Evolutionary conservation across 2,797 vertebrate species (phyloP), one percentile per base, ranked within the genome.

Genomic region (Pipistrellus pipistrellus): DNA sequence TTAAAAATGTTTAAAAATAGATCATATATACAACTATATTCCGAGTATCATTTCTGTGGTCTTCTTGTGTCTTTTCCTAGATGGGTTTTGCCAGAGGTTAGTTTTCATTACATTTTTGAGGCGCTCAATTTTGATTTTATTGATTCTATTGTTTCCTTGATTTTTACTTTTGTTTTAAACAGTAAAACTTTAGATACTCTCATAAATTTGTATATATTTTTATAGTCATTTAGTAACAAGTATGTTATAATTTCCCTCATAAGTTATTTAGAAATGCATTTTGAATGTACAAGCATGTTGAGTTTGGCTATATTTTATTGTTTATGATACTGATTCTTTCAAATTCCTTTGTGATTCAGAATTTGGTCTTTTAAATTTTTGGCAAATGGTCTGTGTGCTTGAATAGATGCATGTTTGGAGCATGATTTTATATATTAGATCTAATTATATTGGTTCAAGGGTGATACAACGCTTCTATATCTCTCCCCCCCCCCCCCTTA

Each of bases 301-400:
- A 46, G 8, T 93, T 48, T 71, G 53, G 44, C 15, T 84, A 6
- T 35, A 30, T 59, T 32, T 62, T 89, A 68, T 73, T 64, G n/a
- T 25, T 94, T 44, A 59, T 15, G 55, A 62, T 71, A 44, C 23
- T 44, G 21, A 72, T 59, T 80, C 32, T 93, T 93, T 88, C 57
- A 81, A 48, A 85, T 93, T 84, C 21, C 30, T 73, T 41, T 57
- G 27, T 91, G 38, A 77, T n/a, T 89, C 14, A 62, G 30, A 75
- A 77, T 91, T 82, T 44, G 8, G 1, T 91, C 18, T 23, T 77
- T 59, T 69, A 20, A 85, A 59, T 30, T 48, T 75, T 88, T 72
- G 46, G 12, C 38, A 53, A 73, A 44, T 68, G 10, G n/a, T 64
- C 18, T 86, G 6, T 91, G 38, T 68, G 27, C 48, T 80, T 73